Evolutionary conservation across 2,797 vertebrate genomes (phyloP).

Genomic region (Scomberomorus guttatus): DNA sequence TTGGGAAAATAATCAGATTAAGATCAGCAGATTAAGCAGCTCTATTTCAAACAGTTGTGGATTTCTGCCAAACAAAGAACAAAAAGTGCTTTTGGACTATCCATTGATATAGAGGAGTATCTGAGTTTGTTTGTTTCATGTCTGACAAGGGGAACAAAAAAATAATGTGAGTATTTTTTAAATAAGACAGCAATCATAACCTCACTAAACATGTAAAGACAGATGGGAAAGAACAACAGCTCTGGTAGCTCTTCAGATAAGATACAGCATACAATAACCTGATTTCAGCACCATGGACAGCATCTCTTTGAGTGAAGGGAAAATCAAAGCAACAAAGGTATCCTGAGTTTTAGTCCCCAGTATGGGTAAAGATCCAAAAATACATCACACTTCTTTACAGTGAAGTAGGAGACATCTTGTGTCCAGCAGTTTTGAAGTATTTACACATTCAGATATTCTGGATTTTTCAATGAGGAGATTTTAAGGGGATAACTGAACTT

Average conservation of each 20-base stretch:
- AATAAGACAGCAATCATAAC: background rate
- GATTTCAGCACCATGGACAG: conserved; percentile 4
- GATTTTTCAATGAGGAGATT: too few species aligned
- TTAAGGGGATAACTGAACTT: too few species aligned
- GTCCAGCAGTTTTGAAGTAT: too few species aligned
- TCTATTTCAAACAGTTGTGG: background rate
- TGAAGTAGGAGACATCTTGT: too few species aligned
- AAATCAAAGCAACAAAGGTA: too few species aligned
- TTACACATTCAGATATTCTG: too few species aligned
- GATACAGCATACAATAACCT: too few species aligned
- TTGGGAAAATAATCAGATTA: too few species aligned
- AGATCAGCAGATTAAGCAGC: too few species aligned
- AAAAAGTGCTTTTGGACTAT: background rate
- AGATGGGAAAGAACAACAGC: background rate
- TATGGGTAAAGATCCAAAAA: background rate
- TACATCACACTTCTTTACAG: too few species aligned
- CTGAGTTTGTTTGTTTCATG: too few species aligned
- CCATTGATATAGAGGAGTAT: background rate
- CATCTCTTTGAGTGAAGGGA: too few species aligned
- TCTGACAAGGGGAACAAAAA: background rate
- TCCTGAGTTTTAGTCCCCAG: background rate
- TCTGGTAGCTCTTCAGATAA: background rate
- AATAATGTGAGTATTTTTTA: background rate
- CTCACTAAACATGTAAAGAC: background rate
- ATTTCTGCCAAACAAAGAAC: background rate